phyloP scores from a whole-genome alignment of 2,888 invertebrate species.

The Eledona agricola region DNA sequence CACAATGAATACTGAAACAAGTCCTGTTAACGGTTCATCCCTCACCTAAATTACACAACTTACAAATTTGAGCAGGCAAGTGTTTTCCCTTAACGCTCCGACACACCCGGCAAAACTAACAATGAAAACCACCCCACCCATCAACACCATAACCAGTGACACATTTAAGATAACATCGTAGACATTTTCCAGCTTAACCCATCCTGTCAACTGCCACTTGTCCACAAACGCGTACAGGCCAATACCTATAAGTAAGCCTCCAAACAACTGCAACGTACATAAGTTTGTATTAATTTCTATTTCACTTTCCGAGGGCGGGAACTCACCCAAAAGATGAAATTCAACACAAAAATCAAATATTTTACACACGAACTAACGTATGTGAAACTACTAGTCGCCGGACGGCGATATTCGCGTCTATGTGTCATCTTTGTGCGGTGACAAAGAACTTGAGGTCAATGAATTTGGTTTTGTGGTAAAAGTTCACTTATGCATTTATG shows the following conservation, averaged over 20 bases:
- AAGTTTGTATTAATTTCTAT: too few relatives aligned
- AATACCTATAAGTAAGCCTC: constrained; percentile 84
- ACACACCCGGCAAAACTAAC: constrained; percentile 95
- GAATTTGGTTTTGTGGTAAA: background rate
- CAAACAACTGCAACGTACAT: constrained; percentile 77
- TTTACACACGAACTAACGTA: constrained; percentile 89
- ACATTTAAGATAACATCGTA: constrained; percentile 92
- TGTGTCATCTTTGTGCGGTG: constrained; percentile 64
- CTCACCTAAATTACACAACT: constrained; percentile 57
- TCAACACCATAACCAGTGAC: constrained; percentile 88
- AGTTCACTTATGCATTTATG: constrained; percentile 9
- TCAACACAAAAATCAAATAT: constrained; percentile 88
- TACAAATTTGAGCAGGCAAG: constrained; percentile 90
- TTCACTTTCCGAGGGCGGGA: too few relatives aligned
- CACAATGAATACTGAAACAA: constrained; percentile 87
- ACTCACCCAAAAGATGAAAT: constrained; percentile 91
- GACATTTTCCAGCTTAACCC: constrained; percentile 83
- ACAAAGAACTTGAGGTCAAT: constrained; percentile 20
- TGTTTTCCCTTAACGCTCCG: constrained; percentile 90
- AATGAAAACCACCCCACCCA: constrained; percentile 89
- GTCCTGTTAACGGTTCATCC: constrained; percentile 36
- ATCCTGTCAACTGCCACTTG: constrained; percentile 89
- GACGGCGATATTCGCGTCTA: constrained; percentile 65
- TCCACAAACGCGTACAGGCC: constrained; percentile 93
- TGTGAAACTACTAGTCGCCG: constrained; percentile 71